Evolutionary conservation across 2,797 vertebrate species (phyloP).

Genomic region (Simalia tracyae): DNA sequence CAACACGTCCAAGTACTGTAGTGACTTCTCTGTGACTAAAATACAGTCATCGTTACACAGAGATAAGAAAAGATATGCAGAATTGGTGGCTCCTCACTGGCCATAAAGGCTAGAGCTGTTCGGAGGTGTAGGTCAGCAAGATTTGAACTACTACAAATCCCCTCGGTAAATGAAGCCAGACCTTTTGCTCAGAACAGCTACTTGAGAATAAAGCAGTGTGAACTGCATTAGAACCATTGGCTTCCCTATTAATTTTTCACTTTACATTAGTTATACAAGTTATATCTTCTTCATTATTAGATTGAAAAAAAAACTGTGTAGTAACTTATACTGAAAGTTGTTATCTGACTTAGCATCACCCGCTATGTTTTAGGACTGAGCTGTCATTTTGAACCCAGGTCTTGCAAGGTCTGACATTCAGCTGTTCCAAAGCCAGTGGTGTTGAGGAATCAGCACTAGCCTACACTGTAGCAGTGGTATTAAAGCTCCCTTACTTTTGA

Average conservation of each 20-base stretch:
- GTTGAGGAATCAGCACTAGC: background rate
- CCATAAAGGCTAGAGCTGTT: background rate
- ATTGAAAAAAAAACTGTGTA: background rate
- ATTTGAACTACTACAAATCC: background rate
- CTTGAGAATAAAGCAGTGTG: background rate
- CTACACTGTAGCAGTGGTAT: background rate
- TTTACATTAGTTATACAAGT: background rate
- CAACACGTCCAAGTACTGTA: background rate
- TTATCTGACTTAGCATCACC: background rate
- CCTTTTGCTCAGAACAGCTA: background rate
- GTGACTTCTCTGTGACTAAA: background rate
- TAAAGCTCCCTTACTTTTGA: background rate
- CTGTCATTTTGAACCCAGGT: background rate
- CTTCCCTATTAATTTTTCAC: background rate
- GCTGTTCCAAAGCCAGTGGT: background rate
- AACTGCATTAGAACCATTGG: background rate
- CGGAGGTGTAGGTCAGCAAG: background rate
- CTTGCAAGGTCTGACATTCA: background rate
- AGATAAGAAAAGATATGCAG: background rate
- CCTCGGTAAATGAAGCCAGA: background rate
- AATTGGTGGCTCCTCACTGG: background rate
- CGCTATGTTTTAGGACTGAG: background rate
- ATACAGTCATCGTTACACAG: background rate
- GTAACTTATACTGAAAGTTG: background rate
- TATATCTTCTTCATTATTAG: background rate